These are phyloP conservation scores for Psococerastis gibbosa DNA, from an alignment of 2,888 invertebrate species.

Conservation along the genomic window DNA sequence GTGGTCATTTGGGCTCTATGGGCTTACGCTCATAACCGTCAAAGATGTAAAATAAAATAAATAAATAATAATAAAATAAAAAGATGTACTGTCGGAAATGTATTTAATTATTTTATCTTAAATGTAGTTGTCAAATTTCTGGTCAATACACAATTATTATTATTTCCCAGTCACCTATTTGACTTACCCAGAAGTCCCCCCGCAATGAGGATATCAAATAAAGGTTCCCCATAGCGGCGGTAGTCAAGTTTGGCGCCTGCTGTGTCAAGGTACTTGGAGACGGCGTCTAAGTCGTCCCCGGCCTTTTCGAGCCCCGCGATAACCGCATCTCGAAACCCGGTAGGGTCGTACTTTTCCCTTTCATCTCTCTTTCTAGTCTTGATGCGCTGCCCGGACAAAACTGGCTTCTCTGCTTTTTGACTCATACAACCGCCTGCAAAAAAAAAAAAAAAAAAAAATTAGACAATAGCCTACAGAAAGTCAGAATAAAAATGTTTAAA, in stretches of 20 bases:
- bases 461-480: too few relatives aligned
- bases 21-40: too few relatives aligned
- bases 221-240: constrained; percentile 92
- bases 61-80: constrained; percentile 5
- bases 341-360: constrained; percentile 99
- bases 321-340: constrained; percentile 94
- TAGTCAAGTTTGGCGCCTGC: constrained; percentile 94
- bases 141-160: too few relatives aligned
- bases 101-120: too few relatives aligned
- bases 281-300: constrained; percentile 85
- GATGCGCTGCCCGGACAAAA: constrained; percentile 99
- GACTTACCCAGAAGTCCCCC: constrained; percentile 77
- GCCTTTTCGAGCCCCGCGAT: constrained; percentile 89
- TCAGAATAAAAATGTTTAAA: too few relatives aligned
- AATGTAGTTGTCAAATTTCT: too few relatives aligned
- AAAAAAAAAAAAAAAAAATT: too few relatives aligned
- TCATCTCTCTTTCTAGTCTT: constrained; percentile 99
- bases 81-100: too few relatives aligned
- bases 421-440: constrained; percentile 89
- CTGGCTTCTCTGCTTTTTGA: constrained; percentile 99
- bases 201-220: constrained; percentile 95
- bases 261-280: constrained; percentile 84
- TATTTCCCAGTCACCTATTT: background rate
- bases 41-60: too few relatives aligned
- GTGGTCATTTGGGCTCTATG: too few relatives aligned